phyloP scores from a whole-genome alignment of 2,888 invertebrate species.

The Pyrrhosoma nymphula region DNA sequence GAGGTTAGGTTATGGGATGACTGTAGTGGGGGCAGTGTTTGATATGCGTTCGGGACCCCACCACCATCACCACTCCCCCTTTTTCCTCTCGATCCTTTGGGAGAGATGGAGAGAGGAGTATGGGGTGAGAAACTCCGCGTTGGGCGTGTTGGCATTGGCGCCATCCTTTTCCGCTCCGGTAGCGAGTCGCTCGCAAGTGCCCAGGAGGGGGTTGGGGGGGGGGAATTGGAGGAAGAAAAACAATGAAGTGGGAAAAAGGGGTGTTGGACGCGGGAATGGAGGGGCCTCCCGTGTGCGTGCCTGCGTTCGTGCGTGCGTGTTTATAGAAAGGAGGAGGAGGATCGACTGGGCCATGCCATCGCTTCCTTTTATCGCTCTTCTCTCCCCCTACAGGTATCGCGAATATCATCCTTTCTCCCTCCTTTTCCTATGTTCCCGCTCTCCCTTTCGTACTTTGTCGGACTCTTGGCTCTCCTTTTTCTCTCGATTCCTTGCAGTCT shows the following conservation, averaged over 20 bases:
- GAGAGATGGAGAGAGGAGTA: background rate
- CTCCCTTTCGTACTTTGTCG: no score
- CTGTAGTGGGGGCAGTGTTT: no score
- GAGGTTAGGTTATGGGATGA: no score
- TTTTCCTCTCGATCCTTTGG: no score
- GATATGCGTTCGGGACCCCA: no score
- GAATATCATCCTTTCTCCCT: background rate
- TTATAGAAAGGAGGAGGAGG: no score
- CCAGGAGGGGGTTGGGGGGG: background rate
- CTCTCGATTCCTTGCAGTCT: background rate
- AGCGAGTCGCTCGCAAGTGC: background rate
- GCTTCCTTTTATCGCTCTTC: background rate
- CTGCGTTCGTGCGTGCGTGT: no score
- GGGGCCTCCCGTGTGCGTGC: background rate
- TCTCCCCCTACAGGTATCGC: background rate
- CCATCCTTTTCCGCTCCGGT: background rate
- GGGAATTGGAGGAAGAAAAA: background rate
- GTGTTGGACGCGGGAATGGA: background rate
- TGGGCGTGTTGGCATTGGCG: conserved; percentile 10
- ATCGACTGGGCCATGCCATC: background rate
- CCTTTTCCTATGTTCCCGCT: background rate
- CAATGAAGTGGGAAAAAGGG: background rate
- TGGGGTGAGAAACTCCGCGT: background rate
- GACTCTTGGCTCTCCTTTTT: no score
- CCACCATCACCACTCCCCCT: no score